These are phyloP conservation scores for Dendrophyllia cribrosa DNA, from an alignment of 64 coral and sea anemone genomes.

Conservation along the genomic window DNA sequence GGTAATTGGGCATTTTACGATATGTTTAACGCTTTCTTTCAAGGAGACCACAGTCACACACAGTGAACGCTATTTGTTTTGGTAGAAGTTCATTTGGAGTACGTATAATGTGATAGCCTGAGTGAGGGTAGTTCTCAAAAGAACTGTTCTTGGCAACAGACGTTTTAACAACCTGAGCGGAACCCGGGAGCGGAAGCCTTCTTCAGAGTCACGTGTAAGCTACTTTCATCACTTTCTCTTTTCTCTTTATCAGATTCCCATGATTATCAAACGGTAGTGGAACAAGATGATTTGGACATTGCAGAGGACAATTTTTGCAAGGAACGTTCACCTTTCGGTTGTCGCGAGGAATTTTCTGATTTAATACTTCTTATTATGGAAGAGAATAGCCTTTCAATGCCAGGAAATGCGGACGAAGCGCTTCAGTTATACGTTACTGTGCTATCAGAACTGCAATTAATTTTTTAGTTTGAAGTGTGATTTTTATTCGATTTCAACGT, in stretches of 20 bases:
- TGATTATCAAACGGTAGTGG: slow-evolving; percentile 52
- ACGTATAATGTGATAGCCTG: too few relatives aligned
- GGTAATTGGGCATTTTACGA: slow-evolving; percentile 18
- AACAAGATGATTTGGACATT: slow-evolving; percentile 46
- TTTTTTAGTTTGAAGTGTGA: neutral
- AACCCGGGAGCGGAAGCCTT: too few relatives aligned
- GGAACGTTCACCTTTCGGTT: slow-evolving; percentile 59
- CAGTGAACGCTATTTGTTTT: neutral
- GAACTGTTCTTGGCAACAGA: too few relatives aligned
- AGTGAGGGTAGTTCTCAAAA: too few relatives aligned
- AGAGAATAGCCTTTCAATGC: slow-evolving; percentile 60
- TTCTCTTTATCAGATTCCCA: slow-evolving; percentile 43
- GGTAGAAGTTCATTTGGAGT: neutral
- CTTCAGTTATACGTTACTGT: slow-evolving; percentile 50
- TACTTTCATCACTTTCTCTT: neutral
- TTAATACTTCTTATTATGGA: slow-evolving; percentile 61
- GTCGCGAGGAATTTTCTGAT: slow-evolving; percentile 53
- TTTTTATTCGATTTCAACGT: too few relatives aligned
- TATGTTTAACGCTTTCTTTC: slow-evolving; percentile 15
- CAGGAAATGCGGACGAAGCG: slow-evolving; percentile 42
- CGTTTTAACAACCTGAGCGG: neutral
- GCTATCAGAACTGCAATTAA: neutral
- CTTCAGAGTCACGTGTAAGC: neutral
- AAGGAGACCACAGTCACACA: neutral
- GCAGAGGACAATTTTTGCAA: slow-evolving; percentile 34